Evolutionary conservation across 2,888 invertebrate genomes (phyloP), one percentile per base, ranked within the genome.

Genomic region (Sinodicranocentrus sp.): DNA sequence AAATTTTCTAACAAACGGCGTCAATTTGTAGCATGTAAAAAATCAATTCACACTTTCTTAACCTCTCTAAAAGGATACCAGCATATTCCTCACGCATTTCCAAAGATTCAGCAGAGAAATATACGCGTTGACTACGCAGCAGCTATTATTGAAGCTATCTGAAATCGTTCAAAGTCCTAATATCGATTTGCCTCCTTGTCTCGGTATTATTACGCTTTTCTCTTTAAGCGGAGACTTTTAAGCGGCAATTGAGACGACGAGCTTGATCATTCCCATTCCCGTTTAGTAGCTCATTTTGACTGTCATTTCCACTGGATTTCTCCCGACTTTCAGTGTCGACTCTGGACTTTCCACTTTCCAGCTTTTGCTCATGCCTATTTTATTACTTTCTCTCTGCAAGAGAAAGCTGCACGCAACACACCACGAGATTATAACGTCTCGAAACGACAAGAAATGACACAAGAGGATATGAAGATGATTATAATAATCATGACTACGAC

Each of bases 281-380:
- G 61, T 61, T 67, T 67, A 67, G 67, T 43, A 67, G 39, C 67
- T 67, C 67, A 67, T 67, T 67, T 67, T 21, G 43, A 25, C 67
- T 67, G 67, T 67, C 67, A 67, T 67, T 67, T 67, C 67, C 67
- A 67, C 67, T 67, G 67, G 44, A 67, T 67, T 67, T 67, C 67
- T 67, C 43, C 21, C 59, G n/a, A 3, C 52, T 52, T 15, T n/a
- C 19, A 17, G 3, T 52, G n/a, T 19, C 52, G 19, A n/a, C n/a
- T 33, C 10, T 3, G 33, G 33, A 33, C 10, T 26, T 2, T 59
- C 59, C 25, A 23, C 21, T 61, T 61, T 61, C 23, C 17, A 33
- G 21, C 25, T n/a, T n/a, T 39, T 39, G 13, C 8, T 39, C 39
- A 39, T 39, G 6, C 13, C 39, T 39, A 39, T 39, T 39, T 39